Base-by-base conservation (phyloP, 2,113 vertebrate species). In the Podarcis cretensis region DNA sequence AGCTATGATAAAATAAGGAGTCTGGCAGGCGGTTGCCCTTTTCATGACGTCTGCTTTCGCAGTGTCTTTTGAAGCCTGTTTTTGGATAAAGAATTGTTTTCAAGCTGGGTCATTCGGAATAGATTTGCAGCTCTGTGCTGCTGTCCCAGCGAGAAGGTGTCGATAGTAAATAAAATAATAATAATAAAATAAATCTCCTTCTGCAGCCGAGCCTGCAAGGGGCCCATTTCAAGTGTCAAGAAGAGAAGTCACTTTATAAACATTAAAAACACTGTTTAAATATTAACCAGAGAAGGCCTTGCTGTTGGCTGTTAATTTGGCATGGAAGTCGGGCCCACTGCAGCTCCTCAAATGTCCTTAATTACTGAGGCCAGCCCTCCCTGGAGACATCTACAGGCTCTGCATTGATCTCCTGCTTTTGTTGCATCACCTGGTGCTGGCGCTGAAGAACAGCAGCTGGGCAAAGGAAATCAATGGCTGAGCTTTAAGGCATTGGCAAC, bases 261-360 rank as follows among this genome's bases (percentile, higher is more conserved):
- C 83, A 66, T 81, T 74, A 40, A 79, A 75, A 74, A 9, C 43
- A 10, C 8, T 23, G 35, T 80, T 89, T 81, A 85, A 89, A 74
- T 74, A 81, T 89, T 74, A 63, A 89, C 73, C 27, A 81, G 66
- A 54, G 35, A 79, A 79, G 40, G 75, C n/a, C 14, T 78, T 73
- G 74, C 43, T 6, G 20, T 74, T 2, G 21, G 59, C 68, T 69
- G 23, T 87, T 63, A 48, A 80, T 80, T 65, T 40, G 35, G 76
- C 68, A 73, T 48, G 68, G 59, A 81, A 74, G 66, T 71, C 54
- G 18, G 68, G 69, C 37, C 27, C 13, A 57, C 30, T n/a, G 68
- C 77, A 63, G 30, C 77, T 48, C 76, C 30, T 73, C 43, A 81
- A 79, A 73, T 82, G 83, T 65, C 43, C 57, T 59, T 65, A 89